Percentiles rank a stretch among this genome's conserved stretches.
These are phyloP conservation scores for Disparrhopalites patrizii DNA, from an alignment of 2,888 invertebrate genomes.

Conservation along the genomic window DNA sequence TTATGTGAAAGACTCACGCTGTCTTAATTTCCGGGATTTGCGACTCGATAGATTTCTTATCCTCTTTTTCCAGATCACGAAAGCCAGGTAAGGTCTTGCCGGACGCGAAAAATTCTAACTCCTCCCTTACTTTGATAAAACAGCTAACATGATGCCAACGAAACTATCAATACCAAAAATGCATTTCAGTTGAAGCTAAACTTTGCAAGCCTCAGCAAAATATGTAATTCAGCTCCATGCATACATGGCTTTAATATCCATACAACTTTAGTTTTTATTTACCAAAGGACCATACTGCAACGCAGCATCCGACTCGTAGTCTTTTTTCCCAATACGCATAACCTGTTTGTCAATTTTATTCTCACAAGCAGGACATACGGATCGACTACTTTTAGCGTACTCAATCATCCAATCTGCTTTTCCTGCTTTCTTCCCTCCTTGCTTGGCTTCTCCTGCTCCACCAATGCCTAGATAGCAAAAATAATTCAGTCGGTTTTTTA, in stretches of 20 bases:
- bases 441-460: conserved; percentile 9
- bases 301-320: conserved; percentile 75
- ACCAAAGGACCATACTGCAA: conserved; percentile 74
- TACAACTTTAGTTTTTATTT: conserved; percentile 1
- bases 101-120: conserved; percentile 67
- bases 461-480: neutral
- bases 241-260: too few relatives aligned
- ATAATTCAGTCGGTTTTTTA: conserved; percentile 23
- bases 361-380: conserved; percentile 77
- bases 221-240: neutral
- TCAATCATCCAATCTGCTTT: conserved; percentile 77
- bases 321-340: conserved; percentile 76
- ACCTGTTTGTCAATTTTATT: conserved; percentile 75
- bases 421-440: conserved; percentile 45
- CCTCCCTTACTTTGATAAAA: conserved; percentile 70
- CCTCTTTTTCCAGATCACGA: conserved; percentile 64
- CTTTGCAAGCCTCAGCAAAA: too few relatives aligned
- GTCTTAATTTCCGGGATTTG: conserved; percentile 57
- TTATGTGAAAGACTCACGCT: neutral
- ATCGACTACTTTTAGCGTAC: conserved; percentile 78
- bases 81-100: conserved; percentile 76
- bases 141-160: conserved; percentile 91
- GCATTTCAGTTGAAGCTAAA: neutral
- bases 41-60: conserved; percentile 62
- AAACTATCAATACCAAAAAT: conserved; percentile 53